phyloP scores from a whole-genome alignment of 2,888 invertebrate species.

The Capitulum mitella region DNA sequence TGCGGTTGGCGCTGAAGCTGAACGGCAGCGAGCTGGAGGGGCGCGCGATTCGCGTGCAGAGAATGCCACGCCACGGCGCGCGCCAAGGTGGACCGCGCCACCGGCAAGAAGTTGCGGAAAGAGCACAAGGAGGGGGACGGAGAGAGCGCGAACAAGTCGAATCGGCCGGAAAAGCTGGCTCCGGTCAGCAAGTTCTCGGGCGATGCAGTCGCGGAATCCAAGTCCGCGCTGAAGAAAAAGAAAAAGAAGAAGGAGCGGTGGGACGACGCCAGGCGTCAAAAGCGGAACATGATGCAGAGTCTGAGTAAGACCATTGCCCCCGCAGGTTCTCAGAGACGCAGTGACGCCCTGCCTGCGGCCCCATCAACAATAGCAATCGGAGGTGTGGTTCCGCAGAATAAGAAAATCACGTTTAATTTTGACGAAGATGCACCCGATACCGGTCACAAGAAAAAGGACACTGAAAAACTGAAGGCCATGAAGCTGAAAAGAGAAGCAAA shows the following conservation, averaged over 20 bases:
- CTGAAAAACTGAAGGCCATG: conserved; percentile 5
- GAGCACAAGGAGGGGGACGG: background rate
- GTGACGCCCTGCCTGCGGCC: background rate
- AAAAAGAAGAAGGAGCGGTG: conserved; percentile 18
- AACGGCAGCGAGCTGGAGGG: conserved; percentile 11
- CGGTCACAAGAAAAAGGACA: background rate
- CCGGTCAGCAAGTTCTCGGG: background rate
- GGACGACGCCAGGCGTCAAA: background rate
- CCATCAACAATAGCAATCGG: background rate
- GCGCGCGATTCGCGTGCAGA: conserved; percentile 26
- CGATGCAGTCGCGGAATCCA: conserved; percentile 7
- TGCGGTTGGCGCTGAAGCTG: conserved; percentile 26
- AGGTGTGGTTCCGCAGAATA: background rate
- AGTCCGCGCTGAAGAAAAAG: conserved; percentile 8
- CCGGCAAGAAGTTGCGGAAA: conserved; percentile 6
- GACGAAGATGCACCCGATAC: background rate
- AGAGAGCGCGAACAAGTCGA: background rate
- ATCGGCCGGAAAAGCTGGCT: background rate
- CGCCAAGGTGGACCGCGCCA: background rate
- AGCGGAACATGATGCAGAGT: background rate
- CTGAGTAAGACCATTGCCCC: background rate
- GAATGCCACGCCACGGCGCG: background rate
- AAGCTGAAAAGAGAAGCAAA: background rate
- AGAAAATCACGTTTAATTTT: background rate
- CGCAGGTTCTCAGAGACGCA: background rate